Percentiles rank a stretch among this genome's conserved stretches.
These are phyloP conservation scores for Drosophila cognata DNA, from an alignment of 2,888 invertebrate species.

Conservation along the genomic window DNA sequence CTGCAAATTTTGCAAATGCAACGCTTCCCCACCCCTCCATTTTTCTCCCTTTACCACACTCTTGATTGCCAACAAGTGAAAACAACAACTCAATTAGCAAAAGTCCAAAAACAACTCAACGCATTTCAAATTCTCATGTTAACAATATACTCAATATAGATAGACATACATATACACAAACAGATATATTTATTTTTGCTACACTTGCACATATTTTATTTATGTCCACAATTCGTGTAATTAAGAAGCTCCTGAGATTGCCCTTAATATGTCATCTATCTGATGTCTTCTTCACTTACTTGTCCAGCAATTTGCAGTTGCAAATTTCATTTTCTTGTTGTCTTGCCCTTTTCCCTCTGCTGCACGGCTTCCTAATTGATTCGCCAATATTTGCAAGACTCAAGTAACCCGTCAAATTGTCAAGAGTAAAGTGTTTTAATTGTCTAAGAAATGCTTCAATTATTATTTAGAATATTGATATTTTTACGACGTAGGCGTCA, in stretches of 20 bases:
- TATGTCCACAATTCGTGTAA: not conserved
- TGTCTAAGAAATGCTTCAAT: not conserved
- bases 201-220: not conserved
- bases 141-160: conserved; percentile 22
- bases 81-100: conserved; percentile 69
- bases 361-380: conserved; percentile 35
- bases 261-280: conserved; percentile 4
- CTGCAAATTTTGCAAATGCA: conserved; percentile 54
- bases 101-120: conserved; percentile 30
- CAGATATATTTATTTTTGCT: not conserved
- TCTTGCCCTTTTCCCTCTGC: not conserved
- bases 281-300: not conserved
- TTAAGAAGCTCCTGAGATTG: conserved; percentile 25
- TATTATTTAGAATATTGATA: not conserved
- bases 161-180: not conserved
- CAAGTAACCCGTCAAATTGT: conserved; percentile 8
- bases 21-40: not conserved
- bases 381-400: conserved; percentile 48
- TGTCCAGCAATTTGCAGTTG: not conserved
- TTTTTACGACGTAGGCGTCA: not conserved
- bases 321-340: conserved; percentile 18
- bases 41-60: conserved; percentile 10
- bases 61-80: conserved; percentile 48
- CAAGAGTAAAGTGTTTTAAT: conserved; percentile 5
- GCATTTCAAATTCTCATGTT: conserved; percentile 13